phyloP scores from a whole-genome alignment of 2,113 vertebrate genomes.

The Apeltes quadracus region DNA sequence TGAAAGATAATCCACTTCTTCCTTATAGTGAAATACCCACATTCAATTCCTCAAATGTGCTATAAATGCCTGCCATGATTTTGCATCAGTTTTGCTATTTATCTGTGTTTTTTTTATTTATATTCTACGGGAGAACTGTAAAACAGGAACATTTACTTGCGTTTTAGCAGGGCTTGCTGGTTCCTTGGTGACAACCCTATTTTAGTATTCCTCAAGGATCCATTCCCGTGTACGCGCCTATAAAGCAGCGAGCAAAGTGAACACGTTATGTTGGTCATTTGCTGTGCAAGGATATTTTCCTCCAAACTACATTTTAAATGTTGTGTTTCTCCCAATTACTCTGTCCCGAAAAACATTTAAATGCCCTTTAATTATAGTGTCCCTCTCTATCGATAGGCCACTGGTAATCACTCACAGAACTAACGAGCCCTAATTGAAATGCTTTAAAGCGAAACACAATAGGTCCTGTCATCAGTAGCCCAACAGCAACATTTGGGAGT shows the following conservation, averaged over 20 bases:
- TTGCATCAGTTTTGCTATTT: constrained; percentile 74
- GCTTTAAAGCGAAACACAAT: constrained; percentile 79
- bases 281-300: constrained; percentile 78
- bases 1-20: constrained; percentile 77
- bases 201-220: constrained; percentile 80
- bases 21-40: constrained; percentile 74
- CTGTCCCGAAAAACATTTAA: constrained; percentile 80
- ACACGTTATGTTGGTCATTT: constrained; percentile 81
- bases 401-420: constrained; percentile 81
- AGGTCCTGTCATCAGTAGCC: constrained; percentile 70
- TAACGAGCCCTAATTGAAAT: constrained; percentile 84
- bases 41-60: constrained; percentile 74
- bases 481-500: constrained; percentile 69
- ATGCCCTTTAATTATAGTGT: constrained; percentile 85
- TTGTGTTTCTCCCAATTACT: constrained; percentile 80
- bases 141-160: constrained; percentile 79
- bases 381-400: constrained; percentile 80
- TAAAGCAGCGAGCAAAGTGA: constrained; percentile 81
- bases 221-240: constrained; percentile 78
- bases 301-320: constrained; percentile 83
- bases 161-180: constrained; percentile 50
- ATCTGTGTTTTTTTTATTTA: constrained; percentile 49
- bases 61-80: constrained; percentile 76
- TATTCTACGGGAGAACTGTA: constrained; percentile 60
- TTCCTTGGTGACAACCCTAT: constrained; percentile 70